Percentiles rank a stretch among this genome's conserved stretches.
These are phyloP conservation scores for Drosophila mulleri DNA, from an alignment of 2,888 invertebrate species.

Conservation along the genomic window DNA sequence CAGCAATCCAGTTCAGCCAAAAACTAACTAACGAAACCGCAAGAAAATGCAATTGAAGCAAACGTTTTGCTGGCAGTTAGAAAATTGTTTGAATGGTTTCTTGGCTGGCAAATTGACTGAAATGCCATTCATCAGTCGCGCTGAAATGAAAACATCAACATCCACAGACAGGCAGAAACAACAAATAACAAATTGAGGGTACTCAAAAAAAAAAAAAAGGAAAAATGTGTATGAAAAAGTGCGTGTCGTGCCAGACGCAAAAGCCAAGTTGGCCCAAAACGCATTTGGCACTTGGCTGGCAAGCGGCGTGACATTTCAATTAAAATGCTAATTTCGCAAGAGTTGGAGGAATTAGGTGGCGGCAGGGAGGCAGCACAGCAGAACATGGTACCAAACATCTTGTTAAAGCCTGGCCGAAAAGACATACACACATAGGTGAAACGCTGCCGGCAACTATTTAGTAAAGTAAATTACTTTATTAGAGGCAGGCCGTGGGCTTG, in stretches of 20 bases:
- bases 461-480: constrained; percentile 78
- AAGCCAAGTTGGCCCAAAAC: constrained; percentile 36
- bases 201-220: neutral
- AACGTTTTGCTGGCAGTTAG: constrained; percentile 45
- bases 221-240: constrained; percentile 60
- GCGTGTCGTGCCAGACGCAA: constrained; percentile 62
- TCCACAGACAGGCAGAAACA: constrained; percentile 7
- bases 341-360: constrained; percentile 16
- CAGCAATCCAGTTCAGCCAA: constrained; percentile 15
- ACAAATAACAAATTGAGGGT: constrained; percentile 18
- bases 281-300: constrained; percentile 73
- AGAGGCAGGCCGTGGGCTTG: constrained; percentile 60
- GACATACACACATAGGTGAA: constrained; percentile 40
- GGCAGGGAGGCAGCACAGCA: constrained; percentile 3
- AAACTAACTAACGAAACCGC: constrained; percentile 6
- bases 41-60: constrained; percentile 25
- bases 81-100: constrained; percentile 22
- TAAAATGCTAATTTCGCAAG: constrained; percentile 80
- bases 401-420: constrained; percentile 59
- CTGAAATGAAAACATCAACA: constrained; percentile 66
- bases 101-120: constrained; percentile 28
- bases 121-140: constrained; percentile 66
- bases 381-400: constrained; percentile 46
- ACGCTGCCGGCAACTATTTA: constrained; percentile 76
- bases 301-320: constrained; percentile 81